Evolutionary conservation across 2,888 invertebrate species (phyloP).

Genomic region (Lydus trimaculatus): DNA sequence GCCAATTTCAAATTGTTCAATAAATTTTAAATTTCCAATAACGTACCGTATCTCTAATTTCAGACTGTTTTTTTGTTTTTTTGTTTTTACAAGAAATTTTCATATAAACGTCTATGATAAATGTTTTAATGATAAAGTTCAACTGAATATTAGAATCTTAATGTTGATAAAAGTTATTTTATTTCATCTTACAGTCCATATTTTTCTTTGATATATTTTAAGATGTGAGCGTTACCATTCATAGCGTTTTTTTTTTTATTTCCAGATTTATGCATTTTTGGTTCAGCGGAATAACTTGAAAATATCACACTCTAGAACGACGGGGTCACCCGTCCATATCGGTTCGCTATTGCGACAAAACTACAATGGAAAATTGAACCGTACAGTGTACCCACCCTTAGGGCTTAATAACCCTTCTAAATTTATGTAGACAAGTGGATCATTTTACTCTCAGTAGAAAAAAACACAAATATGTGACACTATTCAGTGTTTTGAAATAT

Average conservation of each 20-base stretch:
- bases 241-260: neutral
- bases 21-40: slow-evolving; percentile 11
- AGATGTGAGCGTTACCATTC: neutral
- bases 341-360: slow-evolving; percentile 7
- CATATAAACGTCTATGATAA: neutral
- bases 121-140: slow-evolving; percentile 1
- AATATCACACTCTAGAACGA: neutral
- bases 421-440: slow-evolving; percentile 4
- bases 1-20: neutral
- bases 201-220: slow-evolving; percentile 1
- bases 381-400: neutral
- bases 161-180: neutral
- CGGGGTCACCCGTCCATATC: neutral
- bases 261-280: slow-evolving; percentile 6
- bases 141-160: neutral
- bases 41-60: neutral
- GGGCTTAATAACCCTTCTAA: neutral
- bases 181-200: neutral
- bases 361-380: neutral
- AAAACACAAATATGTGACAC: neutral
- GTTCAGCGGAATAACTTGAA: neutral
- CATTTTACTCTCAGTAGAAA: neutral
- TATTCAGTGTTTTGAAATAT: neutral
- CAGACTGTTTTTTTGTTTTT: neutral
- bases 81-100: neutral